These are phyloP conservation scores for Nephila pilipes DNA, from an alignment of 1,140 invertebrate species.

Conservation along the genomic window DNA sequence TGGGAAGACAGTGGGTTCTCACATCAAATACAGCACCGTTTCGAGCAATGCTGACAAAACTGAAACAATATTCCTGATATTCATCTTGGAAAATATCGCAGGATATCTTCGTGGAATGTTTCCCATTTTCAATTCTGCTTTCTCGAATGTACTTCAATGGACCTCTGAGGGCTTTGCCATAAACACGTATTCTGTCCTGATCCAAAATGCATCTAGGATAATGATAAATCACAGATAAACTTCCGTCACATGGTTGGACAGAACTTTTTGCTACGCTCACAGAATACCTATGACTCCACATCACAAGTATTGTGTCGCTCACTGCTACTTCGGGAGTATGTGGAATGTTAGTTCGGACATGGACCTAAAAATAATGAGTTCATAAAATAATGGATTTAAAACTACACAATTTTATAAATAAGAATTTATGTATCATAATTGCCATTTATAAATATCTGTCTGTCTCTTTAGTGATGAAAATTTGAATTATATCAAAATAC, in stretches of 20 bases:
- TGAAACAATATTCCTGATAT: slow-evolving; percentile 78
- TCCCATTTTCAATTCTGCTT: slow-evolving; percentile 74
- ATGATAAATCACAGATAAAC: slow-evolving; percentile 77
- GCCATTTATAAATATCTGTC: no score
- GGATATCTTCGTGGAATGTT: slow-evolving; percentile 75
- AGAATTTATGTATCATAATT: no score
- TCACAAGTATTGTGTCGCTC: slow-evolving; percentile 77
- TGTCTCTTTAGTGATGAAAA: no score
- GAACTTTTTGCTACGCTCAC: slow-evolving; percentile 75
- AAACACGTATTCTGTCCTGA: slow-evolving; percentile 78
- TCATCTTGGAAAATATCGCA: slow-evolving; percentile 77
- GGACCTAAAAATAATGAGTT: slow-evolving; percentile 36
- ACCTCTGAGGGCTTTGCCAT: slow-evolving; percentile 74
- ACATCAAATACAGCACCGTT: slow-evolving; percentile 78
- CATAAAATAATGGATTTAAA: neutral
- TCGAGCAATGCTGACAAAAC: slow-evolving; percentile 77
- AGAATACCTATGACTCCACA: slow-evolving; percentile 77
- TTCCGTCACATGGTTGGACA: slow-evolving; percentile 74
- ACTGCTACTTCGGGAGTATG: slow-evolving; percentile 58
- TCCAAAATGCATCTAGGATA: slow-evolving; percentile 77
- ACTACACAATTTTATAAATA: no score
- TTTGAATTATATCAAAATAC: no score
- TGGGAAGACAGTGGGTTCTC: slow-evolving; percentile 72
- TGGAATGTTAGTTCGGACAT: slow-evolving; percentile 18
- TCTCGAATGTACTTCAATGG: slow-evolving; percentile 77